Base-by-base conservation (phyloP, 2,888 invertebrate genomes). In the Exocentrus adspersus region DNA sequence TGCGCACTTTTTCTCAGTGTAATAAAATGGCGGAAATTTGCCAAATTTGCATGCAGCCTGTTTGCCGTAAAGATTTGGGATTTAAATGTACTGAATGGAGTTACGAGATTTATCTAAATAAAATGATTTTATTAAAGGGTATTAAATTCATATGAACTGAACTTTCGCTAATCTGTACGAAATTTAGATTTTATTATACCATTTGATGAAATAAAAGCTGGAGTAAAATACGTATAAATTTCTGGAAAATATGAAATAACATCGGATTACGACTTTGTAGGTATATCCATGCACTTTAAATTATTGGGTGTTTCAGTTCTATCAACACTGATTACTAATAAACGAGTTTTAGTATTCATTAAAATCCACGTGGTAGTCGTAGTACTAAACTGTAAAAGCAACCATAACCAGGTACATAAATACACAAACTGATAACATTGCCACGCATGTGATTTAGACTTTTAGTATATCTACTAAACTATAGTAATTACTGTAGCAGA, bases 21-120 rank as follows among this genome's bases (percentile, higher is more conserved):
- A 56, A 62, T 60, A 60, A 60, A 60, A 60, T 56, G 19, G 52
- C 45, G 56, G 37, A 59, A 64, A 64, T 60, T 60, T 60, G 45
- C 45, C 48, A 20, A 41, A 63, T 63, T 52, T 59, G 48, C 63
- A 63, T 60, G 56, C 28, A 56, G 19, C 43, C 59, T 60, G 59
- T 60, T 64, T 45, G 19, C 28, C 56, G 37, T 64, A 64, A 60
- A 64, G 43, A 51, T 60, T 60, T 60, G 41, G 45, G 60, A 54
- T 64, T 64, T 64, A 60, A 64, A 60, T 59, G 54, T 21, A 43
- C 54, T 42, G 45, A 20, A 12, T 32, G 32, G 20, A 41, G 53
- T 60, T 60, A 60, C 59, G 53, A 53, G 57, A 28, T 61, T 43
- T 61, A 48, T 56, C 60, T 58, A 58, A 51, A 32, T 51, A 51